Evolutionary conservation across 2,797 vertebrate genomes (phyloP), one percentile per base, ranked within the genome.

Genomic region (Dendrocincla fuliginosa): DNA sequence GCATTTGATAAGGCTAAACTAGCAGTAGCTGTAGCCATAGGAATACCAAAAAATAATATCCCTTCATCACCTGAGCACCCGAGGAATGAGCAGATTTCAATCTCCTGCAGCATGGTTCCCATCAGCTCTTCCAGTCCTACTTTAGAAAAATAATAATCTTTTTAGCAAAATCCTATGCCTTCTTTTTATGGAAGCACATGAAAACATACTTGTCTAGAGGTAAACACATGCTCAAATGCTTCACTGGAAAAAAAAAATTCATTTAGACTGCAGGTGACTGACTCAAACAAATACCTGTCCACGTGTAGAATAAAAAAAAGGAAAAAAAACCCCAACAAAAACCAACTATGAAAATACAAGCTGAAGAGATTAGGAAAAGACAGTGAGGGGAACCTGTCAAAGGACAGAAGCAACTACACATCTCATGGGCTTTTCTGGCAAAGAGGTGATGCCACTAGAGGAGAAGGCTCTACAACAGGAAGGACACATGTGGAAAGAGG

Each of bases 301-400:
- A 33, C 16, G 8, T 50, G 27, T 13, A 88, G 22, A 67, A 59
- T 18, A 9, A 52, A 82, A 46, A 46, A 32, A 15, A 0, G 2
- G 6, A 2, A 19, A 24, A 25, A 64, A 44, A 47, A 2, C 30
- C 44, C 27, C 23, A 76, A 49, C 8, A 49, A 80, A 68, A 81
- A 32, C 0, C 24, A 75, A 41, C 24, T 22, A 23, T 7, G 77
- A 69, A 73, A 91, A 65, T 3, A 44, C 18, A 74, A 89, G 19
- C 33, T 41, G 23, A 52, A 84, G 46, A 61, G 18, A 79, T 64
- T 19, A 85, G 56, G 42, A 83, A 81, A 64, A 60, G 20, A 25
- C 27, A 33, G 10, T 2, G 32, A 0, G 1, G 13, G 22, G 11
- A 2, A 60, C n/a, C 42, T 0, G 0, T 35, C 41, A 57, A 53